Evolutionary conservation across 2,888 invertebrate genomes (phyloP).

Genomic region (Aphidoletes aphidimyza): DNA sequence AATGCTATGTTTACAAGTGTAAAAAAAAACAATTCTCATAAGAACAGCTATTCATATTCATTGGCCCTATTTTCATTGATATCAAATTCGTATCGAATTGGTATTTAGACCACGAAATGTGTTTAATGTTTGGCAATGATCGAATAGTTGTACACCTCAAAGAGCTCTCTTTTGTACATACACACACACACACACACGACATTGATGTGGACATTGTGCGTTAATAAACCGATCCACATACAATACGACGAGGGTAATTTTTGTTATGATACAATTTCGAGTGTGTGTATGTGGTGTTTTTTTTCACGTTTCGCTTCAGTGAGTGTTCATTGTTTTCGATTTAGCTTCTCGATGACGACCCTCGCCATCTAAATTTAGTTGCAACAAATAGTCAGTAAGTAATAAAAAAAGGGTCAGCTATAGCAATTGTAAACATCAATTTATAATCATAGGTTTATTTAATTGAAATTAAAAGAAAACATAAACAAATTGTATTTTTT

Average conservation of each 20-base stretch:
- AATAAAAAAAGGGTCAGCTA: slow-evolving; percentile 32
- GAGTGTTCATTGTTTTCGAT: slow-evolving; percentile 47
- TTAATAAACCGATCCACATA: neutral
- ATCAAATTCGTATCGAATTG: neutral
- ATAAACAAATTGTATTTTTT: slow-evolving; percentile 36
- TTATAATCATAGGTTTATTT: slow-evolving; percentile 50
- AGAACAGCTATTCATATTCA: neutral
- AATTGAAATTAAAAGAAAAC: slow-evolving; percentile 53
- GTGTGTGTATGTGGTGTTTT: neutral
- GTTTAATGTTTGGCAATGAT: neutral
- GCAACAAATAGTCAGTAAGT: neutral
- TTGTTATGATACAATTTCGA: slow-evolving; percentile 49
- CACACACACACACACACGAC: too few relatives aligned
- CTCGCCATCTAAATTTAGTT: neutral
- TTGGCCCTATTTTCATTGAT: neutral
- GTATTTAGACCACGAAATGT: neutral
- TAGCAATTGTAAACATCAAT: slow-evolving; percentile 33
- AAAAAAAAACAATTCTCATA: neutral
- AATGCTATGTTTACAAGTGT: too few relatives aligned
- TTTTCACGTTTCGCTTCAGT: slow-evolving; percentile 5
- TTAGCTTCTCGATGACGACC: slow-evolving; percentile 50
- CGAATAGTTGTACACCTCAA: slow-evolving; percentile 17
- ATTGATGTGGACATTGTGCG: slow-evolving; percentile 15
- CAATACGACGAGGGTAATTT: slow-evolving; percentile 48
- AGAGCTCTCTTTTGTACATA: neutral